Conservation (phyloP, 1,140 invertebrate genomes). For the Zophobas morio region DNA sequence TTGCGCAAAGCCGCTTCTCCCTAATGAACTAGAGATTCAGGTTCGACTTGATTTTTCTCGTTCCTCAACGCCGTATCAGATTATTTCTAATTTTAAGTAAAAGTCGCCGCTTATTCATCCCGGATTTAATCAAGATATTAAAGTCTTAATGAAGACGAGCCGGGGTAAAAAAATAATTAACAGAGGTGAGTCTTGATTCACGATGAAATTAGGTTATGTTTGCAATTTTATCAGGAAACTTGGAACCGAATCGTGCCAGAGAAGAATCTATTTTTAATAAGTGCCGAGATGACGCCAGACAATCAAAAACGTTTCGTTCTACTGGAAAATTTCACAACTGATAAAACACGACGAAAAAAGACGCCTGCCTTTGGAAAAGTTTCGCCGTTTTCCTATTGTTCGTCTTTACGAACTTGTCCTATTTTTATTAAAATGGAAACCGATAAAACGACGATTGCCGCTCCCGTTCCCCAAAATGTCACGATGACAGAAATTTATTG, state of each 20-base stretch:
- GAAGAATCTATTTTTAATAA: conserved; percentile 37
- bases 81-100: conserved; percentile 32
- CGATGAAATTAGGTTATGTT: conserved; percentile 29
- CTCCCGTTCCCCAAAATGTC: not conserved
- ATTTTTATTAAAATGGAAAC: conserved; percentile 17
- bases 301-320: conserved; percentile 12
- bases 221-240: conserved; percentile 35
- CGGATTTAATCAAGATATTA: conserved; percentile 33
- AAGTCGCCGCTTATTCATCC: conserved; percentile 21
- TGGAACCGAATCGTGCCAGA: conserved; percentile 28
- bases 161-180: conserved; percentile 33
- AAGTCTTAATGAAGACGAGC: conserved; percentile 20
- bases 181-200: conserved; percentile 4
- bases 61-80: not conserved
- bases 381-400: conserved; percentile 2
- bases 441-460: not conserved
- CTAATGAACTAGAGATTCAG: conserved; percentile 6
- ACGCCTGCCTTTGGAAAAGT: not conserved
- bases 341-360: conserved; percentile 14
- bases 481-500: not conserved
- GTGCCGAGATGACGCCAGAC: conserved; percentile 38
- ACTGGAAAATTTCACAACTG: conserved; percentile 28
- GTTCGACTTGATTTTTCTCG: conserved; percentile 4
- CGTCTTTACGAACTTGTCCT: conserved; percentile 23
- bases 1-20: conserved; percentile 6